Percentiles rank a stretch among this genome's conserved stretches.
phyloP scores from a whole-genome alignment of 2,113 vertebrate genomes.

The Melozone crissalis region DNA sequence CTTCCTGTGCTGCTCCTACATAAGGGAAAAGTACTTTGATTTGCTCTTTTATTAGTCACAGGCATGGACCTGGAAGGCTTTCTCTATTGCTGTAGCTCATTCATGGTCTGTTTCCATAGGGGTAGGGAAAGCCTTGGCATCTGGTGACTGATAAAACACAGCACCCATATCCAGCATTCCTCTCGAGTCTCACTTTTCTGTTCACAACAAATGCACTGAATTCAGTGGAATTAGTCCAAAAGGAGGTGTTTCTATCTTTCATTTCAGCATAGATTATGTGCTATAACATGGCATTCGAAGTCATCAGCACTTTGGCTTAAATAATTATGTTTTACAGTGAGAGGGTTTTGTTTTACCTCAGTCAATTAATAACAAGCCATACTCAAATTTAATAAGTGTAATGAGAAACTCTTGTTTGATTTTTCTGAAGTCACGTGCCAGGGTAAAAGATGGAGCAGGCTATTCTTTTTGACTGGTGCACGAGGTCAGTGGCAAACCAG shows the following conservation, averaged over 20 bases:
- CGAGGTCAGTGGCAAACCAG: background rate
- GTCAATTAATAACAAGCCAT: conserved; percentile 59
- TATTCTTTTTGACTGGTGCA: conserved; percentile 20
- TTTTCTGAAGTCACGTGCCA: conserved; percentile 61
- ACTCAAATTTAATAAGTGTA: conserved; percentile 64
- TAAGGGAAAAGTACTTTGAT: background rate
- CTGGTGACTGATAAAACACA: background rate
- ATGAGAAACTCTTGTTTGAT: conserved; percentile 62
- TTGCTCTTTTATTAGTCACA: background rate
- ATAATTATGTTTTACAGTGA: conserved; percentile 52
- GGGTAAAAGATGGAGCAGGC: conserved; percentile 6
- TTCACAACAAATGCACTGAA: background rate
- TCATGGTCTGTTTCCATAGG: background rate
- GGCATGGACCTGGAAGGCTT: background rate
- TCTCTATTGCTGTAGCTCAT: background rate
- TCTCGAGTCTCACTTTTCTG: background rate
- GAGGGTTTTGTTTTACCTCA: conserved; percentile 53
- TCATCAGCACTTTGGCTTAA: conserved; percentile 63
- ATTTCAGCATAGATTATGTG: conserved; percentile 43
- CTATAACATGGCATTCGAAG: conserved; percentile 44
- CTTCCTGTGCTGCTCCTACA: background rate
- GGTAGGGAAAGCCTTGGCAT: background rate
- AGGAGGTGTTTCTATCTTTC: conserved; percentile 15
- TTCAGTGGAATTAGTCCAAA: background rate
- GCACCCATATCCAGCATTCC: background rate